Conservation (phyloP, 2,797 vertebrate species). For the Echiichthys vipera region DNA sequence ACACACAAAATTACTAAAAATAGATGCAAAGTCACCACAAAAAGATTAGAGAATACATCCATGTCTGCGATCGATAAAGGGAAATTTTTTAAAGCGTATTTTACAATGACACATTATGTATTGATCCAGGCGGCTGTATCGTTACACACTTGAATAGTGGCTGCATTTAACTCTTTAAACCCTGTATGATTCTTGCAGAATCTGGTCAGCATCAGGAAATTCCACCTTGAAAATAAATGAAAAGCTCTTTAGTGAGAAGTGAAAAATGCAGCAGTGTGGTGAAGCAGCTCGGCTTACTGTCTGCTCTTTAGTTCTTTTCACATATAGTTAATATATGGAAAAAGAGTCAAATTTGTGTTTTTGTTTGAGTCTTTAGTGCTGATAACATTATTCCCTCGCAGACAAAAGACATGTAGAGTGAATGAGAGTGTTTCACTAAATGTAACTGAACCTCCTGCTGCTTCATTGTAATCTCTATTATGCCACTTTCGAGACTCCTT, state of each 20-base stretch:
- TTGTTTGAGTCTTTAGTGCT: background rate
- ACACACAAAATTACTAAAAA: too few relatives aligned
- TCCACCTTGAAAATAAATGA: background rate
- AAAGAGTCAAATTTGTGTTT: background rate
- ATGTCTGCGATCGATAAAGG: too few relatives aligned
- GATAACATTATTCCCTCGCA: background rate
- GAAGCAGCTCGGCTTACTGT: background rate
- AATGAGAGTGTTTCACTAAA: background rate
- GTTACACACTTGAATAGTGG: too few relatives aligned
- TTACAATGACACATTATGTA: too few relatives aligned
- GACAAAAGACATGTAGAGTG: background rate
- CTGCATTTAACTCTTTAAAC: too few relatives aligned
- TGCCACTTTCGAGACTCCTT: background rate
- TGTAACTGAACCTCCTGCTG: slow-evolving; percentile 1
- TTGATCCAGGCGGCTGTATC: too few relatives aligned
- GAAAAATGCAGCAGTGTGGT: too few relatives aligned
- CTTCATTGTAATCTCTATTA: background rate
- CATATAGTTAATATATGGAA: background rate
- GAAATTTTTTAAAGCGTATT: too few relatives aligned
- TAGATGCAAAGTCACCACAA: too few relatives aligned
- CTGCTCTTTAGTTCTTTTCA: background rate
- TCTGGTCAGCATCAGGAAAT: too few relatives aligned
- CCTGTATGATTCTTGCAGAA: too few relatives aligned
- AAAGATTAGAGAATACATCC: too few relatives aligned
- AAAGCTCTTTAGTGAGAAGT: background rate